Percentiles rank a stretch among this genome's conserved stretches.
Conservation (phyloP, 2,888 invertebrate genomes). For the Sinelater perroti region DNA sequence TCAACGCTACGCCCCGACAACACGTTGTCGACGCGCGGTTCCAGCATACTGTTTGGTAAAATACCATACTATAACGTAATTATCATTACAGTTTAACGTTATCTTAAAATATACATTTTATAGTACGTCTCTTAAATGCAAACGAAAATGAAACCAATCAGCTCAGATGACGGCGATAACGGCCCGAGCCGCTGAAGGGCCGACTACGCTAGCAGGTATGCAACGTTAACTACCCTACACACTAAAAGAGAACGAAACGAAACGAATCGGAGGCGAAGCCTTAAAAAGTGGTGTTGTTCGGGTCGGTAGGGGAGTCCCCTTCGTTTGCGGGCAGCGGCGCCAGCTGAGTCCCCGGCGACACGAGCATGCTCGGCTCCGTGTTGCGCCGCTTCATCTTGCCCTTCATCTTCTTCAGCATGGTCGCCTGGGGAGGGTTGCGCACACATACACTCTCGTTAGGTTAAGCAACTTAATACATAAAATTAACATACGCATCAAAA, state of each 20-base stretch:
- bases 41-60: conserved; percentile 60
- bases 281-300: conserved; percentile 59
- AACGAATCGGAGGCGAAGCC: conserved; percentile 31
- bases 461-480: conserved; percentile 31
- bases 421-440: conserved; percentile 81
- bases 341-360: conserved; percentile 63
- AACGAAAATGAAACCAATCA: conserved; percentile 42
- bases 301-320: conserved; percentile 61
- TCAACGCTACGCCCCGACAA: conserved; percentile 25
- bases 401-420: conserved; percentile 99
- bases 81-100: conserved; percentile 64
- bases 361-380: conserved; percentile 83
- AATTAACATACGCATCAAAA: conserved; percentile 28
- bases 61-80: conserved; percentile 69
- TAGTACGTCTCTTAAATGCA: conserved; percentile 53
- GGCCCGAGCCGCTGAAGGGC: conserved; percentile 29
- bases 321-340: conserved; percentile 62
- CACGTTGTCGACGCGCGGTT: conserved; percentile 33
- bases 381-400: conserved; percentile 96
- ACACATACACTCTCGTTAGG: conserved; percentile 36
- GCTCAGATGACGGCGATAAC: background rate
- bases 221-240: too few relatives aligned
- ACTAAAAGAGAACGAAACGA: conserved; percentile 25
- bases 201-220: conserved; percentile 22
- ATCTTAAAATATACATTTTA: conserved; percentile 51